Percentiles rank a stretch among this genome's conserved stretches.
Conservation (phyloP, 2,113 vertebrate species). For the Lagenorhynchus albirostris region DNA sequence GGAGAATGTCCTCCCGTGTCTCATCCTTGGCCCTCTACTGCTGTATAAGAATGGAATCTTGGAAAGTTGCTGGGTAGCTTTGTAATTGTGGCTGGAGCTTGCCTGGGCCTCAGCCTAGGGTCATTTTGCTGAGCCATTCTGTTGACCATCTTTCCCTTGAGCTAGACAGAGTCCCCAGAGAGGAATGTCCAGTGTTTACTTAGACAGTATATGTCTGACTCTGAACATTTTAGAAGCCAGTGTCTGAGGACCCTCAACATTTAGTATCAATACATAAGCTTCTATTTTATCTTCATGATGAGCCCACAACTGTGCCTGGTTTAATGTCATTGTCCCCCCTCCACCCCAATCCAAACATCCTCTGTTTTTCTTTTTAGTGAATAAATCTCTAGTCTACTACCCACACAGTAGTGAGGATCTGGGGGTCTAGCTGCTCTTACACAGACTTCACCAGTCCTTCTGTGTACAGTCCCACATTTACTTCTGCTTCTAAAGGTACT, state of each 20-base stretch:
- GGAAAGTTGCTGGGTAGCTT: not conserved
- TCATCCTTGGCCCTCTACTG: not conserved
- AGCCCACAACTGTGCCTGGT: not conserved
- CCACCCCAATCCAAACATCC: not conserved
- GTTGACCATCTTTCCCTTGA: not conserved
- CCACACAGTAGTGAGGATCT: not conserved
- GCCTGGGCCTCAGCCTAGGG: not conserved
- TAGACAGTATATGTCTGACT: not conserved
- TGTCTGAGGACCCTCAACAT: not conserved
- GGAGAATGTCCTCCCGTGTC: not conserved
- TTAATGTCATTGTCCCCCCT: no score
- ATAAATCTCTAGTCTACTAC: not conserved
- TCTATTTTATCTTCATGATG: not conserved
- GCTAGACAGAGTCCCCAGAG: not conserved
- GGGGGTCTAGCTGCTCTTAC: not conserved
- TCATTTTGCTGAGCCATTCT: not conserved
- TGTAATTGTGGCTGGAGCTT: not conserved
- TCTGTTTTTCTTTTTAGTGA: not conserved
- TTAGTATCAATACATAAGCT: not conserved
- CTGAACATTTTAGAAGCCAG: not conserved
- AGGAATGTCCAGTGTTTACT: not conserved
- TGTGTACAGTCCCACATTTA: not conserved
- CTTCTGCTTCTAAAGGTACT: not conserved
- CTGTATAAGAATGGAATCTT: not conserved
- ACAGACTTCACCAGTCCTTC: not conserved